Evolutionary conservation across 2,113 vertebrate genomes (phyloP), one percentile per base, ranked within the genome.

Genomic region (Colaptes auratus): DNA sequence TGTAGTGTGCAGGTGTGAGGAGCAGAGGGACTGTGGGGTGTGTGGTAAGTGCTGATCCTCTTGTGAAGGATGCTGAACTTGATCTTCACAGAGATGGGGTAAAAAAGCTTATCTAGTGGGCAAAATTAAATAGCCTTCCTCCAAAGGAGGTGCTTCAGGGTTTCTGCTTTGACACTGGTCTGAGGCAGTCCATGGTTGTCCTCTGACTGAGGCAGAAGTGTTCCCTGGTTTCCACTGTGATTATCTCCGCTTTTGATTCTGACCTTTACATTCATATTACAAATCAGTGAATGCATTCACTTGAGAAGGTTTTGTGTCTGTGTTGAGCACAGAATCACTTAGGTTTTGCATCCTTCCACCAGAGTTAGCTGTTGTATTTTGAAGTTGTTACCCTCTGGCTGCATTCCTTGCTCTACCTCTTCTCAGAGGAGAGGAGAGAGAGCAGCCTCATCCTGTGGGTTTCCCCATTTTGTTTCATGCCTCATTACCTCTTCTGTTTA

Each of bases 171-270:
- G 9, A 1, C 1, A 1, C 15, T 30, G 76, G 27, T 25, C 63
- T 82, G 0, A 0, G 53, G 35, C 42, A 42, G 55, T 35, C 42
- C 7, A 0, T 0, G 1, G 1, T 21, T 35, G 16, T 52, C 87
- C 53, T 46, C 66, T 48, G 53, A 3, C 28, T 5, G 8, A 7
- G 17, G 39, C 53, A 56, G 30, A 21, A 33, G 18, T 4, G 20
- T 35, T 69, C 28, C 15, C 15, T 19, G 2, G 19, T 73, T 61
- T 17, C 19, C 19, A 1, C 63, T 48, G 16, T 35, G 33, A 0
- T 56, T 75, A 6, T 20, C 65, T 19, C 64, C 64, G 61, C 75
- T 82, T 27, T 44, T 30, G 36, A 6, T 42, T 63, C 52, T 1
- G 2, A 59, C 75, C 50, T 42, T 36, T 19, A 10, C 16, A 2